Conservation (phyloP, 2,113 vertebrate genomes). For the Pavo muticus region DNA sequence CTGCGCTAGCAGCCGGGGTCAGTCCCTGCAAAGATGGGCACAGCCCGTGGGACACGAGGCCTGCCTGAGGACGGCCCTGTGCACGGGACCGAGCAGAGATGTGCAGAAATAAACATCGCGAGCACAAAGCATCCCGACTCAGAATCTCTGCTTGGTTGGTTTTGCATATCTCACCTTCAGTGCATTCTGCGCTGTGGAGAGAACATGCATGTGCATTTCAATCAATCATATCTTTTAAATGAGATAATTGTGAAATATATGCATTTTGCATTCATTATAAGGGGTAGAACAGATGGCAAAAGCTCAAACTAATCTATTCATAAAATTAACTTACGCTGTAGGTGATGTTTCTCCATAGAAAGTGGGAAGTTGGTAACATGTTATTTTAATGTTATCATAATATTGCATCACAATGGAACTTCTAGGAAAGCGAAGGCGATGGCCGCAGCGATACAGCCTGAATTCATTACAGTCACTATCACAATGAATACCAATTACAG, state of each 20-base stretch:
- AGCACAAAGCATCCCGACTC: not conserved
- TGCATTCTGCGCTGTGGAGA: not conserved
- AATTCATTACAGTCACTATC: conserved; percentile 59
- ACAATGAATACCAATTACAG: conserved; percentile 38
- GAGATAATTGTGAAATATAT: conserved; percentile 54
- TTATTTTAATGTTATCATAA: conserved; percentile 46
- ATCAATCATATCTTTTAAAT: conserved; percentile 61
- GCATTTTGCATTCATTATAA: conserved; percentile 44
- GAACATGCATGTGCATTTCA: conserved; percentile 31
- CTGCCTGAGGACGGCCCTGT: too few relatives aligned
- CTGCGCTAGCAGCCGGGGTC: fast-evolving
- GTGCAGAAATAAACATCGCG: not conserved
- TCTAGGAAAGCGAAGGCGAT: conserved; percentile 6
- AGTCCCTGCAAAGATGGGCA: not conserved
- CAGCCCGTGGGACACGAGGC: fast-evolving
- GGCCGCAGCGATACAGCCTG: conserved; percentile 17
- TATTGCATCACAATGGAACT: conserved; percentile 14
- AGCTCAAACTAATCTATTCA: conserved; percentile 48
- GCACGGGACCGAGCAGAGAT: not conserved
- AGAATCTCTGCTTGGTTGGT: fast-evolving
- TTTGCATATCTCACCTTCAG: not conserved
- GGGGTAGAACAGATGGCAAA: conserved; percentile 64
- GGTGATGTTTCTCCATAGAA: conserved; percentile 52
- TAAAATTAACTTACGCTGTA: conserved; percentile 48
- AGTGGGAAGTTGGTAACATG: not conserved